phyloP scores from a whole-genome alignment of 92 coral and sea anemone genomes.

The Parazoanthus darwini region DNA sequence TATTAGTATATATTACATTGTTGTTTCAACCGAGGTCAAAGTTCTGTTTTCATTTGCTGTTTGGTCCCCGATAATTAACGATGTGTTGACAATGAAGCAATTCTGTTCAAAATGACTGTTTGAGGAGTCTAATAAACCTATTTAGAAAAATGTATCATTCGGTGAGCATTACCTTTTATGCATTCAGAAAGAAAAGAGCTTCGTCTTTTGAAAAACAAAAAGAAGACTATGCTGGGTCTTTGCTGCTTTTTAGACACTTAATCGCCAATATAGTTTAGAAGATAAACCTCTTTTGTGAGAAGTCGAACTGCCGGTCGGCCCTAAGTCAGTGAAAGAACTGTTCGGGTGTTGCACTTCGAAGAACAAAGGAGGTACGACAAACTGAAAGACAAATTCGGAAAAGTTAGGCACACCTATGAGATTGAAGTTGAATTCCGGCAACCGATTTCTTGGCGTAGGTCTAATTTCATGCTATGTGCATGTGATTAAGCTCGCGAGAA shows the following conservation, averaged over 20 bases:
- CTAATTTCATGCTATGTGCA: not conserved
- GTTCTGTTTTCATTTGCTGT: not conserved
- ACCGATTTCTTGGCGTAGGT: not conserved
- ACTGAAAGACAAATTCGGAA: not conserved
- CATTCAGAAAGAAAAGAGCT: not conserved
- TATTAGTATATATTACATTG: conserved; percentile 34
- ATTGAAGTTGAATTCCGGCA: not conserved
- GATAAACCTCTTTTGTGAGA: conserved; percentile 21
- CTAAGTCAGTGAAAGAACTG: not conserved
- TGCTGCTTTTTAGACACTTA: conserved; percentile 1
- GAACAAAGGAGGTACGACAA: not conserved
- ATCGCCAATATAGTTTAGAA: not conserved
- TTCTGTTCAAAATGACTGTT: conserved; percentile 26
- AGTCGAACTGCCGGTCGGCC: not conserved
- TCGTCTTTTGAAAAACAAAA: conserved; percentile 24
- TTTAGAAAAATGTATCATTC: conserved; percentile 33
- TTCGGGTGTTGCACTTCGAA: not conserved
- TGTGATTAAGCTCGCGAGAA: not conserved
- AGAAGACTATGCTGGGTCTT: not conserved
- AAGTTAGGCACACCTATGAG: not conserved
- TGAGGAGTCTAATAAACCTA: conserved; percentile 11
- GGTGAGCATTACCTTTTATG: conserved; percentile 25
- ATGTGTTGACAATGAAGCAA: not conserved
- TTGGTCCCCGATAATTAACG: conserved; percentile 28
- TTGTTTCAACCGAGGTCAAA: conserved; percentile 28